These are phyloP conservation scores for Xenopus tropicalis DNA, from an alignment of 2,113 vertebrate genomes.

Conservation along the genomic window UCB_Xtro_10.0 CM004445.2:80366501-80367000, in stretches of 20 bases:
- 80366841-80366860: too few relatives aligned
- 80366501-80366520: background rate
- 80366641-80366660: slow-evolving; percentile 21
- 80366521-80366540: background rate
- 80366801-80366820: background rate
- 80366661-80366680: slow-evolving; percentile 31
- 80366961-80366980: too few relatives aligned
- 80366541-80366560: slow-evolving; percentile 1
- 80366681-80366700: slow-evolving; percentile 22
- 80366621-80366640: slow-evolving; percentile 6
- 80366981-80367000: too few relatives aligned
- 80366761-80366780: background rate
- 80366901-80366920: too few relatives aligned
- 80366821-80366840: too few relatives aligned
- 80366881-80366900: too few relatives aligned
- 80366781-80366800: background rate
- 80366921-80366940: too few relatives aligned
- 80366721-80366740: slow-evolving; percentile 17
- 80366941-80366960: too few relatives aligned
- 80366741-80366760: slow-evolving; percentile 1
- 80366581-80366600: background rate
- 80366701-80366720: slow-evolving; percentile 23
- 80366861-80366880: too few relatives aligned
- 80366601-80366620: slow-evolving; percentile 10
- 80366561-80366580: background rate